phyloP scores from a whole-genome alignment of 2,113 vertebrate genomes.

The Menidia beryllina region DNA sequence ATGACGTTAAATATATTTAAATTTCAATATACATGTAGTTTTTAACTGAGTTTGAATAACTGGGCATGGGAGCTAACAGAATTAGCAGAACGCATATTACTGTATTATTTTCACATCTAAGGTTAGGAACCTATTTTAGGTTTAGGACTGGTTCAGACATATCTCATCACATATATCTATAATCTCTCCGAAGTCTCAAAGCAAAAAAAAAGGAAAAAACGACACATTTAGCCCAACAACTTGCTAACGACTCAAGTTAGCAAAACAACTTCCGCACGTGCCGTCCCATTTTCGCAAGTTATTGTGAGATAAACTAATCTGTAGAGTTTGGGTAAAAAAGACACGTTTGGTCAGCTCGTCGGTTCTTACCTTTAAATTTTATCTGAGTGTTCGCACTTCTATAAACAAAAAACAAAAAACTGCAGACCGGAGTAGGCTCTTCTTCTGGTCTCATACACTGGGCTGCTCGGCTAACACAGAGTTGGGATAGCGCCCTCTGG shows the following conservation, averaged over 20 bases:
- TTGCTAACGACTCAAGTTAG: slow-evolving; percentile 25
- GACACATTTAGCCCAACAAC: not conserved
- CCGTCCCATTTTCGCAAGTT: not conserved
- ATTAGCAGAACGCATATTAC: slow-evolving; percentile 1
- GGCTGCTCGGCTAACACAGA: too few relatives aligned
- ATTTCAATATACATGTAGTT: not conserved
- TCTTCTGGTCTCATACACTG: slow-evolving; percentile 12
- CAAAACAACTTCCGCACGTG: not conserved
- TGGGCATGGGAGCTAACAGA: not conserved
- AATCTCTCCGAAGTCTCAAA: not conserved
- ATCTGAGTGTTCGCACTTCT: not conserved
- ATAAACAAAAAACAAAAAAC: slow-evolving; percentile 11
- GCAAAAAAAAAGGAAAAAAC: slow-evolving; percentile 1
- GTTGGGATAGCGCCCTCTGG: slow-evolving; percentile 2
- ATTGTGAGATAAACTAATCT: not conserved
- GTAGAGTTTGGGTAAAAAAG: not conserved
- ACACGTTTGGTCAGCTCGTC: rapidly evolving
- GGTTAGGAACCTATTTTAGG: not conserved
- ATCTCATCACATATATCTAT: not conserved
- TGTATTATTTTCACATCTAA: not conserved
- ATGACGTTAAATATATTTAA: not conserved
- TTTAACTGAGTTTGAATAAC: not conserved
- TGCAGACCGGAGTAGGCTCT: slow-evolving; percentile 36
- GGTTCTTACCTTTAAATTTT: slow-evolving; percentile 51
- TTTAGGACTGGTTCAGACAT: not conserved